phyloP scores from a whole-genome alignment of 2,113 vertebrate genomes.

The Burhinus oedicnemus region DNA sequence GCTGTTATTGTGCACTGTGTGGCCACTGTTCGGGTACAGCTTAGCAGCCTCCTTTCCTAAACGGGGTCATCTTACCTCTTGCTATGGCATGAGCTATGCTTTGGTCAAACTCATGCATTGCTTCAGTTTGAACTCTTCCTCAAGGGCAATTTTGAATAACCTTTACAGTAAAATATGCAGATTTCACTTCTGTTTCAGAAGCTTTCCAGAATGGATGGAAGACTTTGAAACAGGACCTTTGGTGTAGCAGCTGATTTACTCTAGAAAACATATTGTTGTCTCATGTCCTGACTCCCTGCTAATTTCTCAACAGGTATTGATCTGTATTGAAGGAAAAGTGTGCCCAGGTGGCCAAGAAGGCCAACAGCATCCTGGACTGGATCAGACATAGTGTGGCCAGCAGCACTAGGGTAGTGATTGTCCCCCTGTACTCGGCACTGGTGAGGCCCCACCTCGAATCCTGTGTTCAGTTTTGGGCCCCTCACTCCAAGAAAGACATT shows the following conservation, averaged over 20 bases:
- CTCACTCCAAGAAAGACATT: rapidly evolving
- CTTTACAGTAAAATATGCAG: background rate
- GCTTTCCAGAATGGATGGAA: background rate
- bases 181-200: background rate
- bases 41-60: background rate
- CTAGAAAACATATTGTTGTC: background rate
- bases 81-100: background rate
- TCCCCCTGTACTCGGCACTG: background rate
- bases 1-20: background rate
- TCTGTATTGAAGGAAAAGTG: background rate
- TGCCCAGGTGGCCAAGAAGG: background rate
- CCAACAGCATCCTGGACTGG: background rate
- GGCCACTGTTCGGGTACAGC: background rate
- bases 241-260: background rate
- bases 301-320: background rate
- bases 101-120: background rate
- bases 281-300: background rate
- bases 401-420: background rate
- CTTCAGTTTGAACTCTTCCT: background rate
- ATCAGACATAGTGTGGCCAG: background rate
- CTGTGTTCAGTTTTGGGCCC: background rate
- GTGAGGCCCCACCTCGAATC: rapidly evolving
- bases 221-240: background rate
- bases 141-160: background rate
- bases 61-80: background rate